Percentiles rank a stretch among this genome's conserved stretches.
Evolutionary conservation across 2,113 vertebrate genomes (phyloP).

Genomic region (Strix aluco): DNA sequence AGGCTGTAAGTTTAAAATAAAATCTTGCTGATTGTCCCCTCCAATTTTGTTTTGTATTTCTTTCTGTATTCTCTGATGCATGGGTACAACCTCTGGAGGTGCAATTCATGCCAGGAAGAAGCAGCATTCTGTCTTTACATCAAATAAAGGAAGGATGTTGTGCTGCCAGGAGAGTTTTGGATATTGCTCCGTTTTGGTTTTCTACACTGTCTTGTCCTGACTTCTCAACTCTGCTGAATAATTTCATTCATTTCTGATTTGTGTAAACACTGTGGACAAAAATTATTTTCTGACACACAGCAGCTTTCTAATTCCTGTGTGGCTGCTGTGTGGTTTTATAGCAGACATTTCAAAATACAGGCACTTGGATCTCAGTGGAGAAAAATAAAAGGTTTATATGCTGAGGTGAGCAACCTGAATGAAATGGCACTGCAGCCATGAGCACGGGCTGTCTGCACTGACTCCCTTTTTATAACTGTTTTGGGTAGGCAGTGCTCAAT

Average conservation of each 20-base stretch:
- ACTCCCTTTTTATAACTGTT: neutral
- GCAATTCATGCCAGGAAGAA: neutral
- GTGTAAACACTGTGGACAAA: fast-evolving
- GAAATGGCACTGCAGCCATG: neutral
- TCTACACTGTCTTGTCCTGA: neutral
- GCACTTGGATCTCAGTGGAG: neutral
- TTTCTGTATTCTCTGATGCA: neutral
- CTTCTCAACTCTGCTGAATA: neutral
- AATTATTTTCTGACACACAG: neutral
- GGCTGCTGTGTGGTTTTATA: neutral
- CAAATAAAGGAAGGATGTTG: neutral
- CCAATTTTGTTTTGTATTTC: neutral
- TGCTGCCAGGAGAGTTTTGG: neutral
- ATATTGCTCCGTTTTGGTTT: neutral
- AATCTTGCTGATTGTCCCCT: neutral
- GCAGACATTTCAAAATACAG: neutral
- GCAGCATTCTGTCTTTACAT: neutral
- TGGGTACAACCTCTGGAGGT: neutral
- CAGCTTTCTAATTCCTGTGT: neutral
- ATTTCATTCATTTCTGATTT: neutral
- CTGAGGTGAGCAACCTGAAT: neutral
- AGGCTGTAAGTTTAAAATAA: neutral
- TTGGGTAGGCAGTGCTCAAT: neutral
- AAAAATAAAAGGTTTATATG: neutral
- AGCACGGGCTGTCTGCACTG: fast-evolving